A percentile compares a stretch with the other conserved stretches of the same genome.
Evolutionary conservation across 2,797 vertebrate species (phyloP).

Genomic region (Gobio occitaniae): DNA sequence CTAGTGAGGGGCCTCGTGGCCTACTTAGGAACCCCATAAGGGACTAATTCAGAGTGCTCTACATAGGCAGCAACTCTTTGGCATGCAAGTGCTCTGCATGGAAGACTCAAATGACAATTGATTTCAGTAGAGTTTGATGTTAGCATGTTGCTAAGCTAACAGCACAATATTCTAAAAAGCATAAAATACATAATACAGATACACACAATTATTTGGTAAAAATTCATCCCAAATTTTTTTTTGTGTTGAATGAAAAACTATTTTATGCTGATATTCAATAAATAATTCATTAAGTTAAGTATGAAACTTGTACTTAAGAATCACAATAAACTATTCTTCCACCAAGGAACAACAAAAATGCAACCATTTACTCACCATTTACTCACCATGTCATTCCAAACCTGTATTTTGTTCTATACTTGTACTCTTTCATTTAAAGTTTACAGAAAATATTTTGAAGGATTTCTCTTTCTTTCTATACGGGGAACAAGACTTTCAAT

Average conservation of each 20-base stretch:
- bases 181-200: neutral
- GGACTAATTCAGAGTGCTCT: neutral
- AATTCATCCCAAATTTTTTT: neutral
- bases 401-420: neutral
- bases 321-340: neutral
- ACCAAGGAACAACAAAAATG: neutral
- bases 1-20: neutral
- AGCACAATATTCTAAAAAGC: neutral
- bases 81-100: neutral
- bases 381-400: neutral
- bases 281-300: neutral
- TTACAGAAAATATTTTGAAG: neutral
- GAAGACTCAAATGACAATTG: neutral
- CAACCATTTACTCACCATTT: neutral
- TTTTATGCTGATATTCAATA: neutral
- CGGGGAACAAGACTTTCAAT: neutral
- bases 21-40: neutral
- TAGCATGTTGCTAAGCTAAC: constrained; percentile 3
- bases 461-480: neutral
- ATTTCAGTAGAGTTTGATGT: neutral
- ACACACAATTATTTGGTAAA: neutral
- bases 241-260: neutral
- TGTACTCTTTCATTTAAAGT: neutral
- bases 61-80: neutral
- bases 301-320: neutral